These are phyloP conservation scores for Rhingia rostrata DNA, from an alignment of 2,888 invertebrate species.

Conservation along the genomic window DNA sequence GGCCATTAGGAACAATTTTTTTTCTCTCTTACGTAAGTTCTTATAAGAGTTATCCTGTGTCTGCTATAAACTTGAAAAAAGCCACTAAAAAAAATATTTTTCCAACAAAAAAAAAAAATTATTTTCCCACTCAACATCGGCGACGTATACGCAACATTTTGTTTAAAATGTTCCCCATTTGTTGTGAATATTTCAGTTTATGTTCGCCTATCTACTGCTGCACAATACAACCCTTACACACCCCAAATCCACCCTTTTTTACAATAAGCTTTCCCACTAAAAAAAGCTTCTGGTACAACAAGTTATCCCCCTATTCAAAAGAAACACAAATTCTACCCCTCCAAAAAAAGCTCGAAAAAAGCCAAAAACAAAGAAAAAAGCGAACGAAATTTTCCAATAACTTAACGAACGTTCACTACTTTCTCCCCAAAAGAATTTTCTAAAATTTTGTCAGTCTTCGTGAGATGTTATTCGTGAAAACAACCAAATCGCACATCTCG, in stretches of 20 bases:
- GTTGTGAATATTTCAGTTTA: too few species aligned
- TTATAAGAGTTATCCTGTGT: too few species aligned
- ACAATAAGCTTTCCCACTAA: neutral
- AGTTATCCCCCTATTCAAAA: slow-evolving; percentile 59
- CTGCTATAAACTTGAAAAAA: too few species aligned
- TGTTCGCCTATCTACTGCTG: neutral
- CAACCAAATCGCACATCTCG: slow-evolving; percentile 67
- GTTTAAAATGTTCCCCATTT: neutral
- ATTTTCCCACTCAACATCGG: neutral
- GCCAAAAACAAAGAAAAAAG: slow-evolving; percentile 46
- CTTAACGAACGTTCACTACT: slow-evolving; percentile 60
- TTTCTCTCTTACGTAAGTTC: too few species aligned
- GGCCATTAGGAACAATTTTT: too few species aligned
- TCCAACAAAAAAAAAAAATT: too few species aligned
- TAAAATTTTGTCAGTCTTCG: slow-evolving; percentile 65
- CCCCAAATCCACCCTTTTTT: neutral
- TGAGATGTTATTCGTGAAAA: slow-evolving; percentile 72
- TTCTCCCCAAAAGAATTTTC: slow-evolving; percentile 49
- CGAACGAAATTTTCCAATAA: slow-evolving; percentile 65
- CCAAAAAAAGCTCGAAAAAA: slow-evolving; percentile 31
- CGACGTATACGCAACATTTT: slow-evolving; percentile 51
- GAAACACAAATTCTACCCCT: slow-evolving; percentile 18
- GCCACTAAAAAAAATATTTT: too few species aligned
- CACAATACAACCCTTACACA: neutral
- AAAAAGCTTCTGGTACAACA: slow-evolving; percentile 60